Percentiles rank a stretch among this genome's conserved stretches.
Evolutionary conservation across 2,113 vertebrate species (phyloP).

Genomic region (Alaudala cheleensis): DNA sequence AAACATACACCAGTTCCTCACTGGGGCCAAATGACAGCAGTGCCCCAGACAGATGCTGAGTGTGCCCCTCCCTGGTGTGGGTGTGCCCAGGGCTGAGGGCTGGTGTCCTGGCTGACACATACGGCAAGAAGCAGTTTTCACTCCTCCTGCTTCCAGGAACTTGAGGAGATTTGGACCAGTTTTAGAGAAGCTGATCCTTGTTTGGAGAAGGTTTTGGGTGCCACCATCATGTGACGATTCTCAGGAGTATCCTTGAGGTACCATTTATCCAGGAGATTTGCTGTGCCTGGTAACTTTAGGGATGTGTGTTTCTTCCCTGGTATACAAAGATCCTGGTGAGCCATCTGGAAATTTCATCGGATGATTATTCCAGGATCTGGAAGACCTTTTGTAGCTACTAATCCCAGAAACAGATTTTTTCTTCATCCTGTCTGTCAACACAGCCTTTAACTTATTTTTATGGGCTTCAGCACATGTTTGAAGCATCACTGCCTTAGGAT

Average conservation of each 20-base stretch:
- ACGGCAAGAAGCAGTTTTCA: not conserved
- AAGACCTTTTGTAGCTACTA: constrained; percentile 60
- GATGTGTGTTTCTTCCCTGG: not conserved
- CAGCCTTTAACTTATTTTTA: constrained; percentile 64
- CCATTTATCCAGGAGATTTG: not conserved
- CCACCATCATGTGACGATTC: not conserved
- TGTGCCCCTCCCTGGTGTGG: accelerated
- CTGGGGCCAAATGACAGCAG: not conserved
- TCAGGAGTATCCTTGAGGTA: not conserved
- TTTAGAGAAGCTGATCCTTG: not conserved
- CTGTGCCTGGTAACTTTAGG: not conserved
- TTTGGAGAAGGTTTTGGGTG: not conserved
- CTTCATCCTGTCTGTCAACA: constrained; percentile 60
- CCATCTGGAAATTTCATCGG: constrained; percentile 58
- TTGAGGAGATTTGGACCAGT: not conserved
- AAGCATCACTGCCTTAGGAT: constrained; percentile 44
- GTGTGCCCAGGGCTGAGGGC: not conserved
- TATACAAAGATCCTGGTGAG: not conserved
- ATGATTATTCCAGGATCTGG: constrained; percentile 37
- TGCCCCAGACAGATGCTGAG: not conserved
- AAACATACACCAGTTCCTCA: accelerated
- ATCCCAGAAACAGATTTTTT: constrained; percentile 69
- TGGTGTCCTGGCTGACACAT: not conserved
- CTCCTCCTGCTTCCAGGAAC: not conserved
- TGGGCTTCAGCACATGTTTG: constrained; percentile 46